Base-by-base conservation (phyloP, 2,888 invertebrate genomes). In the Calliopum simillimum region DNA sequence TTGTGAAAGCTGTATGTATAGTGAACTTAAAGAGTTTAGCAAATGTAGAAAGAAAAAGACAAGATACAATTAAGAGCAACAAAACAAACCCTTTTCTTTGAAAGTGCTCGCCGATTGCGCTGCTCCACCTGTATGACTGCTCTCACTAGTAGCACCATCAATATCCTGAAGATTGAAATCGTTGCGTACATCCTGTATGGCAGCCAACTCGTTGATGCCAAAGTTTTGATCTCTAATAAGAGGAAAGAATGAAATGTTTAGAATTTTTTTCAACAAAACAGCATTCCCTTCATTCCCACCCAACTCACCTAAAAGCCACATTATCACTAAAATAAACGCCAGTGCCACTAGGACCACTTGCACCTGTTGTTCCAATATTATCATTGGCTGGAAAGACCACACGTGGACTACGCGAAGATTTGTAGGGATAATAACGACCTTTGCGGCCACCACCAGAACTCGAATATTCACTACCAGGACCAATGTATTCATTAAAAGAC, bases 81-180 rank as follows among this genome's bases (percentile, higher is more conserved):
- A 43, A 21, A 47, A 68, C 90, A 88, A 86, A 92, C 92, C 92
- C 88, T 91, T 88, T 79, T 92, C 92, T 75, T 90, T 88, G 77
- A 89, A 89, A 56, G 88, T 89, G 47, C 85, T 86, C 2, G 86
- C 85, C 11, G 88, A 89, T 13, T 88, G 87, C 1, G 84, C 80
- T 71, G 80, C 80, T 11, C 86, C 76, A 4, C 86, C 76, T 4
- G 79, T 78, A 12, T 72, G 73, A 41, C 70, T 74, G 68, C 70
- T 77, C 11, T 80, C 58, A 6, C 61, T 46, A 5, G 81, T 80
- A 55, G 79, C 73, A 4, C 78, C 83, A 51, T 85, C 88, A 68
- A 90, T 86, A 79, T 92, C 92, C 86, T 92, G 92, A 55, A 92
- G 82, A 73, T 88, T 88, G 74, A 88, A 88, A 25, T 90, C 90